Evolutionary conservation across 2,888 invertebrate genomes (phyloP), one percentile per base, ranked within the genome.

Genomic region (Leptopilina drosophilae): DNA sequence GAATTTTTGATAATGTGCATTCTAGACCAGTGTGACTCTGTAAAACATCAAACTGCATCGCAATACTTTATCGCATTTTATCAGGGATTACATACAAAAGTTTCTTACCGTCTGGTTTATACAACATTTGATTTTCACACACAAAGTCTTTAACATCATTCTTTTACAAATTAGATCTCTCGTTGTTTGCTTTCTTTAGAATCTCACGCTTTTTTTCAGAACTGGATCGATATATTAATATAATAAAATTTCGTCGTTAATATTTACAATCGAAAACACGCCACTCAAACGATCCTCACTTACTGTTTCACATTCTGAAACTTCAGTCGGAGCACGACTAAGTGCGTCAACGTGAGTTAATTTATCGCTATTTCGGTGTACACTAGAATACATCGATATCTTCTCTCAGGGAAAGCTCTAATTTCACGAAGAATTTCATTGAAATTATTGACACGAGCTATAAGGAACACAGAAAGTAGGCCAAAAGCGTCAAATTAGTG

Each of bases 311-410:
- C 1, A n/a, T 59, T 59, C 59, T 3, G 59, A 2, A 3, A 8
- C 15, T 59, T 59, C 59, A 59, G 59, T 6, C 5, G 59, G 84
- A 49, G 80, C 79, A 76, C 84, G 76, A 46, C 82, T 83, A 33
- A 84, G 64, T 7, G 83, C 83, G 66, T 85, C 83, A 9, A 82
- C 82, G 77, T 84, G 84, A 14, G 77, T 0, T 64, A 81, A 0
- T 53, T 33, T 64, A 1, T 20, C 33, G 3, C 64, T 26, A 26
- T 1, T 9, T 8, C 64, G 20, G 12, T 64, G 64, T 2, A n/a
- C n/a, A n/a, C n/a, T n/a, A n/a, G n/a, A n/a, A n/a, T n/a, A n/a
- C n/a, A n/a, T n/a, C n/a, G n/a, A n/a, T n/a, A n/a, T n/a, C n/a
- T n/a, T n/a, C n/a, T n/a, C n/a, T n/a, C n/a, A n/a, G n/a, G n/a